These are phyloP conservation scores for Symphodus melops DNA, from an alignment of 2,113 vertebrate species.

Conservation along the genomic window DNA sequence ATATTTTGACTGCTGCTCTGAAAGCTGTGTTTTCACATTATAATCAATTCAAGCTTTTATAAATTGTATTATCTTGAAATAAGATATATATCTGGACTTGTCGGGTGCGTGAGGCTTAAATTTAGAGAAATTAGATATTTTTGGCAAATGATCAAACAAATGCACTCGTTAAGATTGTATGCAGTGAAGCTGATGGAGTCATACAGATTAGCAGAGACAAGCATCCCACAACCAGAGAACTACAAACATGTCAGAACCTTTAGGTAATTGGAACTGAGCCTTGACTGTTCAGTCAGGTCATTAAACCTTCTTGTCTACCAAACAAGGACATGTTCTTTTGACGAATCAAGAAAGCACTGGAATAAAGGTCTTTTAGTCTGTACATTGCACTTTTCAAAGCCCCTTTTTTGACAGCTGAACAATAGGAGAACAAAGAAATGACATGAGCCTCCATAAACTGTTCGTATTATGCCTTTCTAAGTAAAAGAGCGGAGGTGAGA, in stretches of 20 bases:
- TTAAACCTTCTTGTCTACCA: not conserved
- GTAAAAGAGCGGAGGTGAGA: not conserved
- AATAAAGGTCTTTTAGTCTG: not conserved
- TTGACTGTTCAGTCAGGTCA: not conserved
- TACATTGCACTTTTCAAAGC: constrained; percentile 33
- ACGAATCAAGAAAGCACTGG: constrained; percentile 5
- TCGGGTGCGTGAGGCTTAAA: too few relatives aligned
- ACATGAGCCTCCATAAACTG: constrained; percentile 14
- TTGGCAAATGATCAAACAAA: too few relatives aligned
- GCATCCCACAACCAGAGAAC: not conserved
- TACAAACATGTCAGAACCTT: too few relatives aligned
- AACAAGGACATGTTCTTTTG: not conserved
- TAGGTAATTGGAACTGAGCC: too few relatives aligned
- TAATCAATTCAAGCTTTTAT: too few relatives aligned
- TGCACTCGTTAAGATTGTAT: too few relatives aligned
- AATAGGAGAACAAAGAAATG: constrained; percentile 23
- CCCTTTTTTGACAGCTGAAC: constrained; percentile 39
- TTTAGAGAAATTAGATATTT: too few relatives aligned
- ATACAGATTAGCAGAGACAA: not conserved
- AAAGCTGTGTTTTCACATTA: too few relatives aligned
- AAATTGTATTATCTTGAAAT: too few relatives aligned
- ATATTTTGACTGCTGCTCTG: too few relatives aligned
- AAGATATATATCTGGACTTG: too few relatives aligned
- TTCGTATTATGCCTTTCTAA: constrained; percentile 17
- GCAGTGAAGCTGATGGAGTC: not conserved